Percentiles rank a stretch among this genome's conserved stretches.
phyloP scores from a whole-genome alignment of 2,888 invertebrate species.

The Cylloceria caligata region DNA sequence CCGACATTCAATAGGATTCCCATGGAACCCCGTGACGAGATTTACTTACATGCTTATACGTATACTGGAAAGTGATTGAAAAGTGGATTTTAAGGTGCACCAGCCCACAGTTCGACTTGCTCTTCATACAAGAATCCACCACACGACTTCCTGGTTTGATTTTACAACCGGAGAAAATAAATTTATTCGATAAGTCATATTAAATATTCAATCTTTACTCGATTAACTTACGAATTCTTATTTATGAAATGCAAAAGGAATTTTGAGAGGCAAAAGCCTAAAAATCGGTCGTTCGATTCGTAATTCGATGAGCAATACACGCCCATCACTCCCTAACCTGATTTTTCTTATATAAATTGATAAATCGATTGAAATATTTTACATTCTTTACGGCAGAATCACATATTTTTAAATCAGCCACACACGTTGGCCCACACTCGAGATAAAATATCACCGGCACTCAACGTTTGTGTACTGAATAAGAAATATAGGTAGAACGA shows the following conservation, averaged over 20 bases:
- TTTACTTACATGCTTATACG: constrained; percentile 17
- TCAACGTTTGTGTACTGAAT: constrained; percentile 22
- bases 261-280: too few relatives aligned
- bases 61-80: background rate
- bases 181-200: too few relatives aligned
- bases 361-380: background rate
- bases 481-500: constrained; percentile 27
- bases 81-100: background rate
- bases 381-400: background rate
- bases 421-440: constrained; percentile 47
- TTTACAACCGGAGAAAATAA: too few relatives aligned
- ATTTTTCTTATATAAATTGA: background rate
- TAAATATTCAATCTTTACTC: too few relatives aligned
- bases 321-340: background rate
- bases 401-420: constrained; percentile 3
- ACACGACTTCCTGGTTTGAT: background rate
- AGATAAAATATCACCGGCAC: constrained; percentile 54
- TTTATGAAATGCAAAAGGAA: too few relatives aligned
- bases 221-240: too few relatives aligned
- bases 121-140: background rate
- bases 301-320: background rate
- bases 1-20: constrained; percentile 48
- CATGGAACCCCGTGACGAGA: constrained; percentile 50
- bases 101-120: too few relatives aligned
- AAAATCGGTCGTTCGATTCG: too few relatives aligned